Base-by-base conservation (phyloP, 2,113 vertebrate species). In the Phycodurus eques region DNA sequence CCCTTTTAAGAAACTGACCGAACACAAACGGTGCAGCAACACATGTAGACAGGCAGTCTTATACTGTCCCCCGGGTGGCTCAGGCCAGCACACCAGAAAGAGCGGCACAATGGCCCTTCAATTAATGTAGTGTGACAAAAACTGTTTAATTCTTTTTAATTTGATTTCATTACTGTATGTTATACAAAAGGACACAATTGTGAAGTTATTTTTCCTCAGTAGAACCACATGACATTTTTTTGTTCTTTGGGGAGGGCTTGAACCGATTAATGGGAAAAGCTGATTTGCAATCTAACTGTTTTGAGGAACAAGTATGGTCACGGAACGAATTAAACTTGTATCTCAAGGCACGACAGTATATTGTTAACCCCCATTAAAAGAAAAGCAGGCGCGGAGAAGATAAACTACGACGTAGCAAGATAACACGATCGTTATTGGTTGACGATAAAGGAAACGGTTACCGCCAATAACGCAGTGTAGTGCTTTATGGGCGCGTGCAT, bases 391-490 rank as follows among this genome's bases (percentile, higher is more conserved):
- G 8, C 20, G 2, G 53, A 2, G 7, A n/a, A 8, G 53, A 56
- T 12, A 20, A 56, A 56, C 20, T 22, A 2, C 20, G 10, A 22
- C 53, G n/a, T 19, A 51, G 53, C 53, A 56, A n/a, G 53, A 8
- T 11, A 11, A 22, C 9, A 22, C 31, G 33, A 22, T 20, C 3
- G 1, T 57, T 51, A 2, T 51, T 35, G 53, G 35, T 31, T 31
- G 19, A 33, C 46, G 13, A 39, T 44, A 59, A 59, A 31, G 56
- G 56, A 22, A 63, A 63, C 42, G 56, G 63, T 70, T 35, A 66
- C 51, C n/a, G n/a, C 47, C 27, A 53, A 62, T 67, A 66, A 74
- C 42, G 62, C 71, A 75, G 7, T 39, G 70, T 68, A 60, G n/a
- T 62, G 27, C 19, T 71, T 43, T 66, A 73, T 64, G 49, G 53